phyloP scores from a whole-genome alignment of 2,888 invertebrate species.

The Oasisia sp. region DNA sequence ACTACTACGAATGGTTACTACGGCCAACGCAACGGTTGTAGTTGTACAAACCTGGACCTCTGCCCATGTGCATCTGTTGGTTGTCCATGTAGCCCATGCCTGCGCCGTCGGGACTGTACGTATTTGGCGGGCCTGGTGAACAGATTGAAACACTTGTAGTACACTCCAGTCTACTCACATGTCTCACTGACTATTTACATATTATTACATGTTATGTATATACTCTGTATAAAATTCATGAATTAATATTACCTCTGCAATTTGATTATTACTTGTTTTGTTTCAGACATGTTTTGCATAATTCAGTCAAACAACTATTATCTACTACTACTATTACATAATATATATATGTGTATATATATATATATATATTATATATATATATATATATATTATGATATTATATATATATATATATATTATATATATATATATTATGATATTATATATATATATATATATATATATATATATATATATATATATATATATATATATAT shows the following conservation, averaged over 20 bases:
- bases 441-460: no score
- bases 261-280: not conserved
- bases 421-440: no score
- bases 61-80: slow-evolving; percentile 72
- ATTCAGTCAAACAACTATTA: not conserved
- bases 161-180: not conserved
- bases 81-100: slow-evolving; percentile 76
- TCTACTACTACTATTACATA: not conserved
- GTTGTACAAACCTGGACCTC: slow-evolving; percentile 46
- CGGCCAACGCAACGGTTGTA: no score
- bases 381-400: no score
- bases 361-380: no score
- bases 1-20: not conserved
- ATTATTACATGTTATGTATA: no score
- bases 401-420: no score
- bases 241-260: not conserved
- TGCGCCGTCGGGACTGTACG: slow-evolving; percentile 93
- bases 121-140: slow-evolving; percentile 76
- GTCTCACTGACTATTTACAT: no score
- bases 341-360: no score
- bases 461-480: no score
- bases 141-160: slow-evolving; percentile 13
- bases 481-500: no score
- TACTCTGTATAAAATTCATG: not conserved
- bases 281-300: not conserved